Evolutionary conservation across 2,797 vertebrate genomes (phyloP).

Genomic region (Acanthiza pusilla): DNA sequence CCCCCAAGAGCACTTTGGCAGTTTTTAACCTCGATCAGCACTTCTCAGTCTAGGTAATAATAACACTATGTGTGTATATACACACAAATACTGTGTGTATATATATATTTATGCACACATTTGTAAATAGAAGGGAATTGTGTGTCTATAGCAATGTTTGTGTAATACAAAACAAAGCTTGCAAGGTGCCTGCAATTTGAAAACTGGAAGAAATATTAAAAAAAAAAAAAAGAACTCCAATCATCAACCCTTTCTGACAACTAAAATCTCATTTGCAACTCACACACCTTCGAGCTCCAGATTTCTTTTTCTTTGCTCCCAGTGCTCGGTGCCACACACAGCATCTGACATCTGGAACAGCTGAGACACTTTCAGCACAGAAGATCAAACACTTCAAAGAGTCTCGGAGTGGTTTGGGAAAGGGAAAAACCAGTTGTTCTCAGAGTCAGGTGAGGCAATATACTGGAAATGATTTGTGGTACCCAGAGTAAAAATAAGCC

Average conservation of each 20-base stretch:
- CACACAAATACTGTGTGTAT: not conserved
- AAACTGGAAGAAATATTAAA: not conserved
- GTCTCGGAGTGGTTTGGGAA: not conserved
- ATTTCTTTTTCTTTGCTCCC: not conserved
- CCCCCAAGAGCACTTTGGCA: not conserved
- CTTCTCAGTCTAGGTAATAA: not conserved
- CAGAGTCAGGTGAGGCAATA: not conserved
- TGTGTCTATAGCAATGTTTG: not conserved
- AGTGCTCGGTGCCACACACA: not conserved
- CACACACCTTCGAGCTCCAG: accelerated
- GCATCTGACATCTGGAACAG: not conserved
- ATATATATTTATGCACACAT: no score
- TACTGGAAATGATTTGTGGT: not conserved
- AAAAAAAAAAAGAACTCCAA: not conserved
- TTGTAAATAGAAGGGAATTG: not conserved
- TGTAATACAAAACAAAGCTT: not conserved
- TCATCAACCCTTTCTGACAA: not conserved
- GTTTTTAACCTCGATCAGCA: not conserved
- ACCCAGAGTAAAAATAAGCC: not conserved
- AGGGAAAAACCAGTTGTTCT: not conserved
- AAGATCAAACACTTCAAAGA: not conserved
- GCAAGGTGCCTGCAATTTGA: not conserved
- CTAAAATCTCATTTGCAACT: not conserved
- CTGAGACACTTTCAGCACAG: not conserved
- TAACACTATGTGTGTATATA: accelerated